These are phyloP conservation scores for Danio aesculapii DNA, from an alignment of 2,797 vertebrate species.

Conservation along the genomic window DNA sequence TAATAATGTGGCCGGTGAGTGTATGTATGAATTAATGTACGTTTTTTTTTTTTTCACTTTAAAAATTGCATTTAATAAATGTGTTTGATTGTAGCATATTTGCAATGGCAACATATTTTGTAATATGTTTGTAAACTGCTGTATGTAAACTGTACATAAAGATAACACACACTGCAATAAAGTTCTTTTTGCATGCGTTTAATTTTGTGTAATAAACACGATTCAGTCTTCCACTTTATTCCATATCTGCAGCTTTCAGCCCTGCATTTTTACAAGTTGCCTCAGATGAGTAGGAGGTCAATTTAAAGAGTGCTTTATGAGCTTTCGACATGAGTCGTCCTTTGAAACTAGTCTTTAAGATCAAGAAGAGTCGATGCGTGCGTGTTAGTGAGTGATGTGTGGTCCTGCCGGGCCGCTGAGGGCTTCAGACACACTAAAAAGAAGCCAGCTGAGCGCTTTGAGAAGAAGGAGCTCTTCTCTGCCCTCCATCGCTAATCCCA, in stretches of 20 bases:
- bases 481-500: conserved; percentile 21
- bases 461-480: conserved; percentile 37
- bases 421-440: conserved; percentile 27
- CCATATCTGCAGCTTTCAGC: not conserved
- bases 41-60: too few species aligned
- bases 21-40: too few species aligned
- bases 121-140: too few species aligned
- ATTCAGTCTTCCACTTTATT: not conserved
- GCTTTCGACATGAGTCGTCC: not conserved
- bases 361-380: conserved; percentile 7
- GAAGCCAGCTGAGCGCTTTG: conserved; percentile 14
- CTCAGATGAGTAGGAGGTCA: not conserved
- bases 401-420: conserved; percentile 11
- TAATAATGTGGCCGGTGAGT: too few species aligned
- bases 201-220: too few species aligned
- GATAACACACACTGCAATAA: too few species aligned
- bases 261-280: not conserved
- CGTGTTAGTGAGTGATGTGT: conserved; percentile 28
- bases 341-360: not conserved
- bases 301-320: conserved; percentile 17
- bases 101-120: too few species aligned
- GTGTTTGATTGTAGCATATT: too few species aligned
- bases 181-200: too few species aligned
- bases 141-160: too few species aligned
- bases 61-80: too few species aligned